These are phyloP conservation scores for Temnothorax curvispinosus DNA, from an alignment of 1,140 invertebrate genomes.

Conservation along the genomic window DNA sequence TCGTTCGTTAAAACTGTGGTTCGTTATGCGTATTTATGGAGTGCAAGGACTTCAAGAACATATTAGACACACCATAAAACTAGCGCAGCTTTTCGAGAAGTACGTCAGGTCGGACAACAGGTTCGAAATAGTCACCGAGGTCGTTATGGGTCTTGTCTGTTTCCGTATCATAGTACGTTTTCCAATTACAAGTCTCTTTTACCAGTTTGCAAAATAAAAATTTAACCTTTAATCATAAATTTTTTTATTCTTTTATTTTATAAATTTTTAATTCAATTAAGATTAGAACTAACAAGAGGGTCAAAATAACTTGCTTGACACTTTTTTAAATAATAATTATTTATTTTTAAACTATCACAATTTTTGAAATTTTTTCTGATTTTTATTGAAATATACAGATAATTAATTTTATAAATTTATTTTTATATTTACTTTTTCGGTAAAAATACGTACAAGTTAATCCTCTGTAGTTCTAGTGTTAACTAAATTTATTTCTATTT, in stretches of 20 bases:
- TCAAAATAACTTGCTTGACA: too few relatives aligned
- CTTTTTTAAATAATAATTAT: too few relatives aligned
- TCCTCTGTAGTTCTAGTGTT: background rate
- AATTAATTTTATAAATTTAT: too few relatives aligned
- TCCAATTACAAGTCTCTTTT: background rate
- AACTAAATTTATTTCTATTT: background rate
- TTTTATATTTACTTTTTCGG: too few relatives aligned
- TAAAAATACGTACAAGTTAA: too few relatives aligned
- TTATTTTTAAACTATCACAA: too few relatives aligned
- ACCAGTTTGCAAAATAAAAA: background rate
- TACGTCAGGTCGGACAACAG: conserved; percentile 89
- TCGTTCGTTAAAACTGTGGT: conserved; percentile 97
- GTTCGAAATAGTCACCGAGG: conserved; percentile 92
- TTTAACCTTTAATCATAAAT: background rate
- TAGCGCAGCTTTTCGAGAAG: conserved; percentile 92
- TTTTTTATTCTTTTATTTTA: background rate
- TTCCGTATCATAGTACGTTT: conserved; percentile 91
- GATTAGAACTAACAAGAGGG: too few relatives aligned
- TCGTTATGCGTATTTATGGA: conserved; percentile 94
- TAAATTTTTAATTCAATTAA: background rate
- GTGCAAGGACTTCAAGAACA: conserved; percentile 92
- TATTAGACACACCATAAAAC: conserved; percentile 91
- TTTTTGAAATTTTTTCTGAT: too few relatives aligned
- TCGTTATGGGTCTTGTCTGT: conserved; percentile 94
- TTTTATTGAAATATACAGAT: too few relatives aligned